Percentiles rank a stretch among this genome's conserved stretches.
Evolutionary conservation across 2,888 invertebrate species (phyloP).

Genomic region (Agrochola circellaris): DNA sequence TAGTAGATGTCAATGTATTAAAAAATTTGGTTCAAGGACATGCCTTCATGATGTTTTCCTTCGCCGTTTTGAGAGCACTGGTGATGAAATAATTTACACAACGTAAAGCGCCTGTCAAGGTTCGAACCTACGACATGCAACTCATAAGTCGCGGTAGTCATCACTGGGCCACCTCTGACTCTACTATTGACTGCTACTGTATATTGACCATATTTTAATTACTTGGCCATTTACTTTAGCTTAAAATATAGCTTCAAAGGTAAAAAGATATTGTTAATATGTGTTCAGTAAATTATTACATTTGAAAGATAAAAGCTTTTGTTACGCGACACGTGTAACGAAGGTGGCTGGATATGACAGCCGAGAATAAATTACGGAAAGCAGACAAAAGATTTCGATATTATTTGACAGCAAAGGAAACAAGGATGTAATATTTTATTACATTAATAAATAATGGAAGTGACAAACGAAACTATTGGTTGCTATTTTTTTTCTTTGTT

Average conservation of each 20-base stretch:
- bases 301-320: not conserved
- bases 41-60: too few relatives aligned
- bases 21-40: too few relatives aligned
- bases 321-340: not conserved
- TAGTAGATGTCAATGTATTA: too few relatives aligned
- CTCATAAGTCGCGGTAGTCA: too few relatives aligned
- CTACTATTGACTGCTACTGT: not conserved
- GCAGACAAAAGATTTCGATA: constrained; percentile 3
- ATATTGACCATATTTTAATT: not conserved
- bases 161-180: too few relatives aligned
- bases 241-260: not conserved
- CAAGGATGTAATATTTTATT: constrained; percentile 12
- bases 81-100: too few relatives aligned
- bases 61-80: too few relatives aligned
- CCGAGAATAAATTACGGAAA: constrained; percentile 4
- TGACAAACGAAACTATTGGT: not conserved
- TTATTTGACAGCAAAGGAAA: constrained; percentile 13
- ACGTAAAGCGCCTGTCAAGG: too few relatives aligned
- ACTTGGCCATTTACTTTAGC: not conserved
- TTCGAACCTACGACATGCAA: too few relatives aligned
- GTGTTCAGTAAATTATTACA: not conserved
- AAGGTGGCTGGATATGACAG: constrained; percentile 6
- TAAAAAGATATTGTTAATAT: not conserved
- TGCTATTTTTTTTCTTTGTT: constrained; percentile 1
- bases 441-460: not conserved